Evolutionary conservation across 2,797 vertebrate species (phyloP).

Genomic region (Setipinna tenuifilis): DNA sequence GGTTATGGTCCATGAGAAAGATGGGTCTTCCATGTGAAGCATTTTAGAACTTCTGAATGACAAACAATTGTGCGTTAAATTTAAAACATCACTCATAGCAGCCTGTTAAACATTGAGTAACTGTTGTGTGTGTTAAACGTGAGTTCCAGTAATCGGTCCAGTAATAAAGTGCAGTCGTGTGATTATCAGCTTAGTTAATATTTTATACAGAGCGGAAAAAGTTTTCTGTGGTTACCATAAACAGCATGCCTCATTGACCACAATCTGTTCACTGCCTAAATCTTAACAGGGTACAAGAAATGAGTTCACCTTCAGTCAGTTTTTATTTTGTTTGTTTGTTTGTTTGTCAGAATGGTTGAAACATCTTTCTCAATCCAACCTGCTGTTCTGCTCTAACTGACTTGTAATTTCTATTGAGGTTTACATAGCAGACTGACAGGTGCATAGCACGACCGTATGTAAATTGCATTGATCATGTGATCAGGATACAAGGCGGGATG

Average conservation of each 20-base stretch:
- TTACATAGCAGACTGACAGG: neutral
- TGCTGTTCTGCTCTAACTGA: too few relatives aligned
- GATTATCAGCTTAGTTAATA: neutral
- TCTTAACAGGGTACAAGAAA: neutral
- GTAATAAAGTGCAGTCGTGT: neutral
- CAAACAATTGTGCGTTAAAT: neutral
- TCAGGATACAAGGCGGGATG: neutral
- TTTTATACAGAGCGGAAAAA: neutral
- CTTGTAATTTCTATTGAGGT: neutral
- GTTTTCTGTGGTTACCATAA: neutral
- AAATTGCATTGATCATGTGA: neutral
- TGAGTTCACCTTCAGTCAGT: neutral
- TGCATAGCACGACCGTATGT: neutral
- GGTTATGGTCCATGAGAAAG: slow-evolving; percentile 52
- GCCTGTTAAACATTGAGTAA: neutral
- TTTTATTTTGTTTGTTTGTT: neutral
- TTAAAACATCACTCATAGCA: neutral
- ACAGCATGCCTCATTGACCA: neutral
- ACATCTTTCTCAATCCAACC: neutral
- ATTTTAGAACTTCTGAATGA: neutral
- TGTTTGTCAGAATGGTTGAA: neutral
- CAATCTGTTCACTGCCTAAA: neutral
- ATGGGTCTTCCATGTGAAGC: slow-evolving; percentile 42
- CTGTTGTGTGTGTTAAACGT: neutral
- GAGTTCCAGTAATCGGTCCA: neutral